Base-by-base conservation (phyloP, 1,140 invertebrate species). In the Listronotus oregonensis region DNA sequence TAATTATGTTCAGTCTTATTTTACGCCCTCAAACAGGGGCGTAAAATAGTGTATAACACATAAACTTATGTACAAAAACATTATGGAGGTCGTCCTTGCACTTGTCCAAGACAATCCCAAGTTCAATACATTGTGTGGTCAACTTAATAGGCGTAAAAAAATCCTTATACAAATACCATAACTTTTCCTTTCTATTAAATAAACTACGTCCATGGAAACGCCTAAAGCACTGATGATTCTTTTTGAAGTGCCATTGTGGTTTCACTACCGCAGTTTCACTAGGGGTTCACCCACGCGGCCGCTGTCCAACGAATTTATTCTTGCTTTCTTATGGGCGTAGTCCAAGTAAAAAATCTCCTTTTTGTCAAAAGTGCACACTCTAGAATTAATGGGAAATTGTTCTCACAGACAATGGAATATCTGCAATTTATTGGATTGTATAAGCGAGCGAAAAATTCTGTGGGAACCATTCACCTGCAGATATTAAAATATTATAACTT, bases 191-290 rank as follows among this genome's bases (percentile, higher is more conserved):
- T 34, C 15, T 55, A 34, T 42, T 37, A 21, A 55, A 39, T 12
- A 55, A 55, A n/a, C 52, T 55, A 42, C 52, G 52, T 10, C 34
- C 50, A 14, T 52, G 27, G 27, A 40, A 37, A 55, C 9, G 39
- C 52, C 52, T 9, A 17, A 42, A 42, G 52, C 52, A n/a, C n/a
- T 12, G 34, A 42, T 32, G 52, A 42, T 55, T 55, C 52, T 55
- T 55, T 52, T 52, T 21, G 8, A 32, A 37, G 52, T 55, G 39
- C 52, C 52, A 55, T 55, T 55, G 39, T 55, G 39, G 39, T 55
- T 42, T 55, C 32, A 55, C 52, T 55, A 55, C 52, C 52, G 52
- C 52, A 42, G 52, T 55, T 55, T 55, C 52, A 55, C 52, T 55
- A 42, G 52, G 39, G 52, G 12, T 34, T 18, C 52, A 42, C 52